Percentiles rank a stretch among this genome's conserved stretches.
phyloP scores from a whole-genome alignment of 2,113 vertebrate species.

The Marmota monax region DNA sequence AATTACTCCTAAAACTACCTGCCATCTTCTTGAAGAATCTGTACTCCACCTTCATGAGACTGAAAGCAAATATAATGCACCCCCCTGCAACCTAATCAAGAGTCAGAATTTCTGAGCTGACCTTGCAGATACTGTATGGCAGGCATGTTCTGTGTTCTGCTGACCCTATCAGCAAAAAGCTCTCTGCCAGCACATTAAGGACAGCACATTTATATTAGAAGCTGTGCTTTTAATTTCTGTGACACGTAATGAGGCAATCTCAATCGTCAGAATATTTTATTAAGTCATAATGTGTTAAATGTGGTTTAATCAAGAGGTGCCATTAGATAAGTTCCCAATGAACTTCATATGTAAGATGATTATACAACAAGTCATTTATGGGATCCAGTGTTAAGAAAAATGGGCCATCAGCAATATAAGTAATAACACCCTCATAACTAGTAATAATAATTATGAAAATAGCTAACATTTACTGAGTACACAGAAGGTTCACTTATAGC shows the following conservation, averaged over 20 bases:
- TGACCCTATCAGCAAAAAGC: slow-evolving; percentile 51
- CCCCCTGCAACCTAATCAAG: neutral
- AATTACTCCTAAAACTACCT: slow-evolving; percentile 30
- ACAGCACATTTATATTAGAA: slow-evolving; percentile 54
- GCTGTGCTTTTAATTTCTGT: slow-evolving; percentile 73
- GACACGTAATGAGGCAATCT: slow-evolving; percentile 67
- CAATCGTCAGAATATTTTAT: slow-evolving; percentile 66
- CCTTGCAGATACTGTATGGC: slow-evolving; percentile 6
- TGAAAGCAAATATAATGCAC: neutral
- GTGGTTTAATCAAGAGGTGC: slow-evolving; percentile 67
- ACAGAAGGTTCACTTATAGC: slow-evolving; percentile 44
- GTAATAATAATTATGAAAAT: slow-evolving; percentile 62
- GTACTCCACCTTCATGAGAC: neutral
- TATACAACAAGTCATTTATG: slow-evolving; percentile 39
- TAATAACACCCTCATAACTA: neutral
- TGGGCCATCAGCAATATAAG: slow-evolving; percentile 9
- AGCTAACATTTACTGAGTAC: slow-evolving; percentile 32
- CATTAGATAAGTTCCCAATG: slow-evolving; percentile 59
- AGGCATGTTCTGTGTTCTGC: slow-evolving; percentile 29
- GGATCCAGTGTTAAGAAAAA: slow-evolving; percentile 58
- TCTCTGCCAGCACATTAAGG: slow-evolving; percentile 52
- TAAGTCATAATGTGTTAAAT: slow-evolving; percentile 72
- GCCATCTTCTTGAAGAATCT: neutral
- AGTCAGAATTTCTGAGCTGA: slow-evolving; percentile 31
- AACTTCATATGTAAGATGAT: slow-evolving; percentile 46